Base-by-base conservation (phyloP, 2,113 vertebrate genomes). In the Oncorhynchus gorbuscha region DNA sequence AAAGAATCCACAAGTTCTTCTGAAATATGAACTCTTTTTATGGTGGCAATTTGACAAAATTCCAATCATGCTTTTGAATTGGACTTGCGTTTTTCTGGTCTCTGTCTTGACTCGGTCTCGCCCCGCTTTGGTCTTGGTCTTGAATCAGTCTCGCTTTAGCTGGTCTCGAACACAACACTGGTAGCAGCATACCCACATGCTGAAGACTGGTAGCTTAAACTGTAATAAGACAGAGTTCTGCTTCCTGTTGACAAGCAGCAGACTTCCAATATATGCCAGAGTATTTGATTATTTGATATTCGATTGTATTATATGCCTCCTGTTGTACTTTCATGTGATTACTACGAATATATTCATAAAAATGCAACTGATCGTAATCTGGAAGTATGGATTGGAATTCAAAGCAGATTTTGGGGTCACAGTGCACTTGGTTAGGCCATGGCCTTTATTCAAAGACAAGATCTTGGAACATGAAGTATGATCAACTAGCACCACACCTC, bases 21-120 rank as follows among this genome's bases (percentile, higher is more conserved):
- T 32, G 24, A 69, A 32, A 32, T 32, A 32, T 32, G 1, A 32
- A 32, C 30, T 4, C 1, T 32, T 32, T 32, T 32, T 32, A 32
- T 32, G 30, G 30, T 32, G 30, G 5, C 86, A 83, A 77, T 28
- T 81, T 67, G 66, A 77, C 32, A 28, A 28, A 28, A 28, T 28
- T 28, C 28, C 28, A 28, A 28, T 28, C 28, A 28, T 28, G 28
- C 28, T 3, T 0, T 28, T 28, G 28, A 28, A 28, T 28, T 28
- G 28, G 28, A 28, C 28, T 28, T 28, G 28, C 28, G 3, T 28
- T 28, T 28, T 8, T 7, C 35, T 39, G 35, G 35, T 39, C 7
- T 39, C 7, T 2, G 7, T 2, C 35, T 39, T 39, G 35, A 9
- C 35, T 39, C 35, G 0, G 35, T 8, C 35, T 39, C 7, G 35